Conservation (phyloP, 2,113 vertebrate genomes). For the Chloebia gouldiae region DNA sequence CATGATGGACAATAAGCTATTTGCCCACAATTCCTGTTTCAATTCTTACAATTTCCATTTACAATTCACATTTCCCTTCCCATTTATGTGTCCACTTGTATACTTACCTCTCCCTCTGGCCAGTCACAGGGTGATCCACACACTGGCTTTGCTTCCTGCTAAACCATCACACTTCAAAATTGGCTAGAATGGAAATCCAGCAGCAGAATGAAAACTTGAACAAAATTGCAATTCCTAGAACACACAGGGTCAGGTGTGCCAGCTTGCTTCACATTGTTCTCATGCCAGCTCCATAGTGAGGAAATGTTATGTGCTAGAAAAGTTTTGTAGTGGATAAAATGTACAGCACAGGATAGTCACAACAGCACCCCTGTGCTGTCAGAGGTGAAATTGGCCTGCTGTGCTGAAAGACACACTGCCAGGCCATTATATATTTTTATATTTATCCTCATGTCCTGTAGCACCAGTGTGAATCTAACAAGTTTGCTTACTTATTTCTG, state of each 20-base stretch:
- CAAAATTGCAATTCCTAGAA: background rate
- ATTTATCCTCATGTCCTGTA: background rate
- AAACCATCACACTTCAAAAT: background rate
- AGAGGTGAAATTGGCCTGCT: background rate
- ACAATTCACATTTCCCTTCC: background rate
- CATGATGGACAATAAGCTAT: background rate
- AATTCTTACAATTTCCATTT: background rate
- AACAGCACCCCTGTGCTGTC: background rate
- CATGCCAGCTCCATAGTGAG: background rate
- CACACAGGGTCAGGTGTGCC: background rate
- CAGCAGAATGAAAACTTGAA: background rate
- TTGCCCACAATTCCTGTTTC: background rate
- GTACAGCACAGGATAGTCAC: background rate
- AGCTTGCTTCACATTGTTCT: accelerated
- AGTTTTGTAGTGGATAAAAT: background rate
- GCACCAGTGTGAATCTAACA: background rate
- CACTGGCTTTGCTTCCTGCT: background rate
- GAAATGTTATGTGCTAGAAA: accelerated
- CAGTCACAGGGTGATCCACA: background rate
- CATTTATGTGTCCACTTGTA: background rate
- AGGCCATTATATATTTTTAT: background rate
- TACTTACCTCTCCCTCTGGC: background rate
- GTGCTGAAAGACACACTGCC: background rate
- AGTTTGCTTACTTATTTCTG: background rate
- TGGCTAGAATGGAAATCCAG: background rate